Percentiles rank a stretch among this genome's conserved stretches.
Conservation (phyloP, 1,140 invertebrate species). For the Drosophila funebris region DNA sequence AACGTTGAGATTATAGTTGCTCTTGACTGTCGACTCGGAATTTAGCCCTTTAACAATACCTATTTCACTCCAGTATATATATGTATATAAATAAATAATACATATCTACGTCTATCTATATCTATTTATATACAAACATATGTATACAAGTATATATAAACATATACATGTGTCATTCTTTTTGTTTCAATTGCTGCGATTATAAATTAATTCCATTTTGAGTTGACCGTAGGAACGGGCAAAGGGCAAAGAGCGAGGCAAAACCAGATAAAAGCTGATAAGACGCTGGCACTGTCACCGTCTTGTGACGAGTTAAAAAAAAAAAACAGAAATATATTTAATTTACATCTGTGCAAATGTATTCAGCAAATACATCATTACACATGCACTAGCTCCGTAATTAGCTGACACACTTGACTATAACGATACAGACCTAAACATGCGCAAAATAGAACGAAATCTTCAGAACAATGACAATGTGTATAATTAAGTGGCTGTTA, state of each 20-base stretch:
- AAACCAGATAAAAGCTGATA: conserved; percentile 55
- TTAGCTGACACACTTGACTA: conserved; percentile 57
- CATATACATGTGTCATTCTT: conserved; percentile 1
- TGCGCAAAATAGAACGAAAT: conserved; percentile 39
- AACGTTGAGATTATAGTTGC: conserved; percentile 50
- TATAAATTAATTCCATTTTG: conserved; percentile 14
- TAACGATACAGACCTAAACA: conserved; percentile 20
- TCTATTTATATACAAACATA: too few species aligned
- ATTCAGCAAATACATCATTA: not conserved
- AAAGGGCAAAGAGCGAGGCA: conserved; percentile 16
- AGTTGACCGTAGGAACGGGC: conserved; percentile 1
- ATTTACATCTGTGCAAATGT: not conserved
- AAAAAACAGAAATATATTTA: not conserved
- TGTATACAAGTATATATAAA: not conserved
- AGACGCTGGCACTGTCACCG: too few species aligned
- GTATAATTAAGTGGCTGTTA: conserved; percentile 4
- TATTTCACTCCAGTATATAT: not conserved
- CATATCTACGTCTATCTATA: too few species aligned
- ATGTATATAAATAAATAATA: not conserved
- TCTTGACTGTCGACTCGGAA: not conserved
- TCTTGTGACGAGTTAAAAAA: conserved; percentile 13
- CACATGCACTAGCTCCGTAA: conserved; percentile 40
- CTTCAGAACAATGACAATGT: conserved; percentile 21
- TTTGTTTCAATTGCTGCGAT: conserved; percentile 1
- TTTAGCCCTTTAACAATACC: not conserved